Conservation (phyloP, 2,888 invertebrate genomes). For the Leptopilina syphax region DNA sequence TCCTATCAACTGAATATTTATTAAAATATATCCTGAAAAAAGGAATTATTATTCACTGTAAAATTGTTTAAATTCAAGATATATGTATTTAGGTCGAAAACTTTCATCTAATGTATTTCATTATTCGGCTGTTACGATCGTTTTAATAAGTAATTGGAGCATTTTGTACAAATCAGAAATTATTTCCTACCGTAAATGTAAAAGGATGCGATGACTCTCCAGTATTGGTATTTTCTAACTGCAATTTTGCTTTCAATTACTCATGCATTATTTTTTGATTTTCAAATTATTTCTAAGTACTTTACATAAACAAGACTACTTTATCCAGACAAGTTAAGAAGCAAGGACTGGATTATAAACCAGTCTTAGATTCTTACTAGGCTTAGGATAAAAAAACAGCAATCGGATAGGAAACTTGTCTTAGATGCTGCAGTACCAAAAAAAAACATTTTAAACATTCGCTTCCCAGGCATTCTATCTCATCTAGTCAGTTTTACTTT, state of each 20-base stretch:
- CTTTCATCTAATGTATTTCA: no score
- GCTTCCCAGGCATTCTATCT: slow-evolving; percentile 49
- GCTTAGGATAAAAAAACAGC: slow-evolving; percentile 57
- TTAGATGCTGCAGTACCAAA: slow-evolving; percentile 45
- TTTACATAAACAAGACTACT: slow-evolving; percentile 55
- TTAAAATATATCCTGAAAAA: no score
- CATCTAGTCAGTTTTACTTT: background rate
- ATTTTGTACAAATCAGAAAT: no score
- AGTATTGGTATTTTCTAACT: background rate
- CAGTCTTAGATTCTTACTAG: slow-evolving; percentile 66
- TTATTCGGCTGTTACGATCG: no score
- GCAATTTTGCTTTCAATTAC: slow-evolving; percentile 3
- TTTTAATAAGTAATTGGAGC: no score
- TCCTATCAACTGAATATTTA: no score
- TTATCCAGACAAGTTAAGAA: slow-evolving; percentile 49
- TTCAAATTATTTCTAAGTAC: slow-evolving; percentile 52
- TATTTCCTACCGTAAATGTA: no score
- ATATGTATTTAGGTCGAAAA: no score
- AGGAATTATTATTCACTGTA: no score
- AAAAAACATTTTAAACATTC: slow-evolving; percentile 42
- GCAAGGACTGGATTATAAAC: slow-evolving; percentile 62
- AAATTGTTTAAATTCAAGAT: no score
- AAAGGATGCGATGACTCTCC: no score
- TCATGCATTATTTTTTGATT: slow-evolving; percentile 17
- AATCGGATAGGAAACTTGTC: slow-evolving; percentile 62